These are phyloP conservation scores for Sesamia nonagrioides DNA, from an alignment of 1,140 invertebrate genomes.

Conservation along the genomic window DNA sequence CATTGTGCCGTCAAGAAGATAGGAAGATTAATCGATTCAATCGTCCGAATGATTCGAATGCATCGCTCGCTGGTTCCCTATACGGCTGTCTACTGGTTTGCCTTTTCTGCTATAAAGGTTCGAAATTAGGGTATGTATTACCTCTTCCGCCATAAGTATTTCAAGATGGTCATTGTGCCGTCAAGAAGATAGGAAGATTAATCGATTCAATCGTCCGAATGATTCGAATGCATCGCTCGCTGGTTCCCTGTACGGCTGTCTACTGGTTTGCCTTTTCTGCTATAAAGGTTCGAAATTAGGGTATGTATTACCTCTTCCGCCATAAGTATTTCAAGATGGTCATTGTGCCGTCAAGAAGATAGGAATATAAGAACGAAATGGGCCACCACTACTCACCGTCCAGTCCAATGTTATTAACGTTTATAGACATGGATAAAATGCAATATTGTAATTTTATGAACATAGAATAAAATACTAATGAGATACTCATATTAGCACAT, in stretches of 20 bases:
- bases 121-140: neutral
- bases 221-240: slow-evolving; percentile 65
- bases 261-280: neutral
- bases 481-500: too few relatives aligned
- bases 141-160: neutral
- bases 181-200: slow-evolving; percentile 52
- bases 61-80: slow-evolving; percentile 43
- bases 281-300: neutral
- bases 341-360: neutral
- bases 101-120: neutral
- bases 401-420: too few relatives aligned
- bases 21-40: slow-evolving; percentile 70
- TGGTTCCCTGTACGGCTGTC: neutral
- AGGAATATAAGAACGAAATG: slow-evolving; percentile 65
- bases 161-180: neutral
- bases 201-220: slow-evolving; percentile 73
- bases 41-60: slow-evolving; percentile 72
- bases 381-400: too few relatives aligned
- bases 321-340: neutral
- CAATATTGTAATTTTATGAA: too few relatives aligned
- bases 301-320: neutral
- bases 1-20: neutral
- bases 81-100: neutral
- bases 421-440: too few relatives aligned
- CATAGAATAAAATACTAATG: too few relatives aligned